Conservation (phyloP, 2,113 vertebrate genomes). For the Oncorhynchus nerka region DNA sequence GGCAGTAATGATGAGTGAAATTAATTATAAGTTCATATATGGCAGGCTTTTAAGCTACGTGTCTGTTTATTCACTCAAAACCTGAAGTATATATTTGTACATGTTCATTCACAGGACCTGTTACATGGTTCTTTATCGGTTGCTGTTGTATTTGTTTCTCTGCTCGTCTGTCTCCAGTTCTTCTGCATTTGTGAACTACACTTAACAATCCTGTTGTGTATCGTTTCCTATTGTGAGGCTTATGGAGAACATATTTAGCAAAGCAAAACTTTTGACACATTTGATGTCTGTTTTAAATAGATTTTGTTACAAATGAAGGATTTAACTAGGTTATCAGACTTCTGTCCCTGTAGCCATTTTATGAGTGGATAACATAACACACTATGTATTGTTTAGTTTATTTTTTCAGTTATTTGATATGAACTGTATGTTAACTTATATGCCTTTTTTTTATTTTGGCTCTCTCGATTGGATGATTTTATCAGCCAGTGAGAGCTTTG, state of each 20-base stretch:
- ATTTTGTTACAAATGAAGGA: slow-evolving; percentile 1
- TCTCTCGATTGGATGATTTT: slow-evolving; percentile 51
- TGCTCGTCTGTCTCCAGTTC: slow-evolving; percentile 56
- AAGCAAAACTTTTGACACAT: not conserved
- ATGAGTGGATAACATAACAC: slow-evolving; percentile 4
- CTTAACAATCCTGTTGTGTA: slow-evolving; percentile 33
- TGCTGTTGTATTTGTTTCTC: slow-evolving; percentile 25
- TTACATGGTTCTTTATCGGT: slow-evolving; percentile 27
- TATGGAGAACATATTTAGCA: slow-evolving; percentile 8
- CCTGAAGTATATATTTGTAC: slow-evolving; percentile 44
- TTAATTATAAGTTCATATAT: slow-evolving; percentile 42
- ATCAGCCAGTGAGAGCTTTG: slow-evolving; percentile 46
- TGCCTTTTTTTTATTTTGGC: slow-evolving; percentile 40
- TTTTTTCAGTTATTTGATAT: slow-evolving; percentile 39
- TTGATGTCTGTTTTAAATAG: not conserved
- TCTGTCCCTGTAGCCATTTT: slow-evolving; percentile 9
- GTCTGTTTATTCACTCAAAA: slow-evolving; percentile 43
- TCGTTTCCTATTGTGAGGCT: slow-evolving; percentile 23
- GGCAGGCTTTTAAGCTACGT: slow-evolving; percentile 40
- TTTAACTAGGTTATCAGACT: slow-evolving; percentile 25
- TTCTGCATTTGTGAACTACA: slow-evolving; percentile 64
- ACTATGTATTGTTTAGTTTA: slow-evolving; percentile 12
- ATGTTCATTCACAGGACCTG: slow-evolving; percentile 48
- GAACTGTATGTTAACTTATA: slow-evolving; percentile 45
- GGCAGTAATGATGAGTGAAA: slow-evolving; percentile 48